Evolutionary conservation across 2,888 invertebrate species (phyloP).

Genomic region (Acrobasis repandana): DNA sequence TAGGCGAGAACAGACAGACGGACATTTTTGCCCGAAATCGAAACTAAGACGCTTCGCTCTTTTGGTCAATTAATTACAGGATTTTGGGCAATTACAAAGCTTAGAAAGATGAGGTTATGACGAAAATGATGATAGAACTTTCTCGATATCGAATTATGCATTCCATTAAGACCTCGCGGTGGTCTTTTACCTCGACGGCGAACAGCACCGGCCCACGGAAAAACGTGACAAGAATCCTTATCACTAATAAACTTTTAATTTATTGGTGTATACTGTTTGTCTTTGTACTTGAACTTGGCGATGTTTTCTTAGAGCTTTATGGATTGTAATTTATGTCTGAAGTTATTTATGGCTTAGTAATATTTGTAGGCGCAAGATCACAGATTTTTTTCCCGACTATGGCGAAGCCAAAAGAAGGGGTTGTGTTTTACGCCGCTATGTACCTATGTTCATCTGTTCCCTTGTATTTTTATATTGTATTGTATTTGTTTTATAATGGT

Average conservation of each 20-base stretch:
- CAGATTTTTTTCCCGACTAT: too few relatives aligned
- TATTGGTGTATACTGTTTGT: conserved; percentile 39
- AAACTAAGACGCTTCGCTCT: too few relatives aligned
- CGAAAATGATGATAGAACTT: neutral
- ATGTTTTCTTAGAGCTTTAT: neutral
- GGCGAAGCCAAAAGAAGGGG: too few relatives aligned
- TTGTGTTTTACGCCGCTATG: too few relatives aligned
- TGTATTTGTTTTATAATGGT: too few relatives aligned
- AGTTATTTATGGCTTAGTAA: neutral
- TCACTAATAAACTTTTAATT: conserved; percentile 38
- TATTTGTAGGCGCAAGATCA: too few relatives aligned
- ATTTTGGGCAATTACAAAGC: neutral
- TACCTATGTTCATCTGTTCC: too few relatives aligned
- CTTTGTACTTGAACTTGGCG: neutral
- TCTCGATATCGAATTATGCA: conserved; percentile 39
- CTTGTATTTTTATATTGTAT: too few relatives aligned
- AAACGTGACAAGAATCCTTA: conserved; percentile 42
- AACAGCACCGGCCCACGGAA: conserved; percentile 26
- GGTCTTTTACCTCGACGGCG: conserved; percentile 37
- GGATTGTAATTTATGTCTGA: neutral
- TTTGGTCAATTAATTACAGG: too few relatives aligned
- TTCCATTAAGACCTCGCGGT: conserved; percentile 43
- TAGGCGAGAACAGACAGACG: too few relatives aligned
- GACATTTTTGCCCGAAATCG: too few relatives aligned
- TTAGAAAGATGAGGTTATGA: neutral